phyloP scores from a whole-genome alignment of 2,113 vertebrate species.

The Rafetus swinhoei region DNA sequence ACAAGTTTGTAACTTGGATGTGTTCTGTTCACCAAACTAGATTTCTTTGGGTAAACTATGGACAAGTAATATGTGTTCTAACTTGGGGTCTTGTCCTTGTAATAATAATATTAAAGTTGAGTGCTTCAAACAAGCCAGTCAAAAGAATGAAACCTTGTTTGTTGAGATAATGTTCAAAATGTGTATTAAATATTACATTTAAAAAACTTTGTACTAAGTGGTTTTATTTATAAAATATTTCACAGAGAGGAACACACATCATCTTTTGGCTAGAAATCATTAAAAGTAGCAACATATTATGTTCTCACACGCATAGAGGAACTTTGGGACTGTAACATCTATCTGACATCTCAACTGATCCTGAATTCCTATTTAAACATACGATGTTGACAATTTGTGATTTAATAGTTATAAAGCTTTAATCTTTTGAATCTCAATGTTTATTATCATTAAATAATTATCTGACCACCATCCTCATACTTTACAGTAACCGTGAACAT shows the following conservation, averaged over 20 bases:
- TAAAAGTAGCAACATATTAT: background rate
- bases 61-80: rapidly evolving
- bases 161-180: background rate
- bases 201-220: background rate
- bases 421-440: background rate
- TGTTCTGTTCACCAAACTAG: background rate
- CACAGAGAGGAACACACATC: rapidly evolving
- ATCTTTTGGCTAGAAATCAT: background rate
- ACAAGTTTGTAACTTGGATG: background rate
- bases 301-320: background rate
- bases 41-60: rapidly evolving
- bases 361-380: background rate
- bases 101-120: background rate
- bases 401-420: background rate
- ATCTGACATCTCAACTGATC: no score
- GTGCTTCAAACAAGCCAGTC: background rate
- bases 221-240: background rate
- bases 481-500: background rate
- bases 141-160: background rate
- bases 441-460: background rate
- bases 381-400: background rate
- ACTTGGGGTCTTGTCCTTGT: rapidly evolving
- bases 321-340: background rate
- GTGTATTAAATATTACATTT: background rate
- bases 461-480: background rate